Evolutionary conservation across 2,888 invertebrate species (phyloP), one percentile per base, ranked within the genome.

Genomic region (Pseudococcus longispinus): DNA sequence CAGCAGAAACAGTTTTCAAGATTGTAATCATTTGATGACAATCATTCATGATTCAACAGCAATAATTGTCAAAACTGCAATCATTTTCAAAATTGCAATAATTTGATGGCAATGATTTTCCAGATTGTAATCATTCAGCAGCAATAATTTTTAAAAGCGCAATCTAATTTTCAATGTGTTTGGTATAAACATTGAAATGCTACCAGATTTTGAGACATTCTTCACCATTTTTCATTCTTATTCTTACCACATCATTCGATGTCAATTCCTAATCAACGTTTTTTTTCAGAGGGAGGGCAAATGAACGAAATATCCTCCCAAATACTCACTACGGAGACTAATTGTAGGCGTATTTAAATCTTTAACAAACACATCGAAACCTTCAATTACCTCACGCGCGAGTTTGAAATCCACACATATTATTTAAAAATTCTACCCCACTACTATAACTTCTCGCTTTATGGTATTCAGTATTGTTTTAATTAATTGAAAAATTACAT

Each of bases 401-500:
- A 46, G 15, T 15, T 46, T 46, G 44, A n/a, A 51, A n/a, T 51
- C 5, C n/a, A 51, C n/a, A 18, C n/a, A 18, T 51, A 18, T n/a
- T 51, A 51, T n/a, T n/a, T 51, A 51, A 51, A 51, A 51, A 51
- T 51, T 51, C n/a, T n/a, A 46, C 44, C 9, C 44, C 1, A 46
- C 13, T 3, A 13, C 37, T 4, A 37, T n/a, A 37, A 13, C 51
- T 18, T 6, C 9, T 37, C 37, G 37, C 37, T 60, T 20, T n/a
- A 60, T 23, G n/a, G 9, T 60, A 60, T 9, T 37, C 60, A 2
- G 23, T 65, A 65, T 65, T 20, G 20, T 13, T 65, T 65, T 65
- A 65, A 65, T 65, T 65, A 65, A 26, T 65, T 65, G 65, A 65
- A 65, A 65, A 65, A 65, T 65, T 65, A 65, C 65, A 65, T 65